phyloP scores from a whole-genome alignment of 2,888 invertebrate genomes.

The Charanyca ferruginea region DNA sequence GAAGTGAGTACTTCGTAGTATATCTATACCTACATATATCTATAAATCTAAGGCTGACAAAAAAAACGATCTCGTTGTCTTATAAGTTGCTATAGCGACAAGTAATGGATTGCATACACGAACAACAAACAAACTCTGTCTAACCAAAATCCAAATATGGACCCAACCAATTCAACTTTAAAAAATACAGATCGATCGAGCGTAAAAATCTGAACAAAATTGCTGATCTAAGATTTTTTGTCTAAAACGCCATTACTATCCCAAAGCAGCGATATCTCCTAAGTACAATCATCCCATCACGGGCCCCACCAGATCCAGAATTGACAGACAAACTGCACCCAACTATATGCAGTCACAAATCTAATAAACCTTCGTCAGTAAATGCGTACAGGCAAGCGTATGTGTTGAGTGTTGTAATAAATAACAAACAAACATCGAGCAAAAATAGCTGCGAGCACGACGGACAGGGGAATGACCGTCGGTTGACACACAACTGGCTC shows the following conservation, averaged over 20 bases:
- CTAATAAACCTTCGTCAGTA: constrained; percentile 72
- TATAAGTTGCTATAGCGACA: too few relatives aligned
- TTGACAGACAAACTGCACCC: constrained; percentile 13
- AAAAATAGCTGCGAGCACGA: constrained; percentile 85
- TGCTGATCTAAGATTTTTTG: too few relatives aligned
- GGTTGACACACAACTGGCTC: constrained; percentile 89
- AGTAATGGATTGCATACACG: too few relatives aligned
- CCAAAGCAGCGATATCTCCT: background rate
- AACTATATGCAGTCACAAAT: constrained; percentile 51
- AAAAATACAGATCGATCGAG: too few relatives aligned
- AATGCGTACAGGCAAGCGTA: constrained; percentile 64
- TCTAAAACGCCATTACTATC: background rate
- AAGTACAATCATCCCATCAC: background rate
- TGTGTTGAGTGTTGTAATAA: constrained; percentile 76
- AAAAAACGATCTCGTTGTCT: too few relatives aligned
- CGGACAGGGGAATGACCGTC: constrained; percentile 87
- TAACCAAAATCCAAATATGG: background rate
- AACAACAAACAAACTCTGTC: background rate
- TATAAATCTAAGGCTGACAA: too few relatives aligned
- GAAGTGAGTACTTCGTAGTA: too few relatives aligned
- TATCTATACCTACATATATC: too few relatives aligned
- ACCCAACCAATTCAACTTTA: background rate
- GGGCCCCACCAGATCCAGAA: too few relatives aligned
- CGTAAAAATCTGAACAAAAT: too few relatives aligned
- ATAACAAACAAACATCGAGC: constrained; percentile 85